These are phyloP conservation scores for Rhinella marina DNA, from an alignment of 2,797 vertebrate species.

Conservation along the genomic window DNA sequence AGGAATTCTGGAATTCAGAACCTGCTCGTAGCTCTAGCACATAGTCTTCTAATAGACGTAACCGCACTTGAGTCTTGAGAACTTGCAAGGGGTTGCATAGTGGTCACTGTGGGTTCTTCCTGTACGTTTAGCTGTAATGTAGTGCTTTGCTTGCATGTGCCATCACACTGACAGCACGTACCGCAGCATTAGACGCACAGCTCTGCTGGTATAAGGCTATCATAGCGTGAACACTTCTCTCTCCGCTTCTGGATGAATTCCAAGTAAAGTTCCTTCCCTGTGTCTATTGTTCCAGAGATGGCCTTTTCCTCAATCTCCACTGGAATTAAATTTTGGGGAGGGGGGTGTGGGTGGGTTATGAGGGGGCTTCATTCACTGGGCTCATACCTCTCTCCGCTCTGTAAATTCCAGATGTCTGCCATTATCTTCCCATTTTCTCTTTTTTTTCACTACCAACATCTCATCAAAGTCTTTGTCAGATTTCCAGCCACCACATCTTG, in stretches of 20 bases:
- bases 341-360: neutral
- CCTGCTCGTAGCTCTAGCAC: slow-evolving; percentile 10
- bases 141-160: slow-evolving; percentile 39
- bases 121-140: neutral
- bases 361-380: neutral
- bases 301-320: slow-evolving; percentile 38
- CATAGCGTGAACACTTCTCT: neutral
- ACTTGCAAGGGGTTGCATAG: neutral
- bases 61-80: neutral
- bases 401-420: slow-evolving; percentile 55
- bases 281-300: slow-evolving; percentile 53
- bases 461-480: slow-evolving; percentile 28
- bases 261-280: slow-evolving; percentile 39
- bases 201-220: neutral
- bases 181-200: neutral
- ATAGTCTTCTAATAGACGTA: neutral
- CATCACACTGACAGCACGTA: neutral
- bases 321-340: slow-evolving; percentile 34
- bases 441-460: slow-evolving; percentile 40
- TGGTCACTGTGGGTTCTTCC: neutral
- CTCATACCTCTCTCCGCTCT: slow-evolving; percentile 53
- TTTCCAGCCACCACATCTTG: slow-evolving; percentile 21
- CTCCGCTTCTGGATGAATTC: slow-evolving; percentile 61
- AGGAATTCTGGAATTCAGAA: slow-evolving; percentile 58
- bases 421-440: slow-evolving; percentile 61